These are phyloP conservation scores for Chromis chromis DNA, from an alignment of 2,797 vertebrate species.

Conservation along the genomic window DNA sequence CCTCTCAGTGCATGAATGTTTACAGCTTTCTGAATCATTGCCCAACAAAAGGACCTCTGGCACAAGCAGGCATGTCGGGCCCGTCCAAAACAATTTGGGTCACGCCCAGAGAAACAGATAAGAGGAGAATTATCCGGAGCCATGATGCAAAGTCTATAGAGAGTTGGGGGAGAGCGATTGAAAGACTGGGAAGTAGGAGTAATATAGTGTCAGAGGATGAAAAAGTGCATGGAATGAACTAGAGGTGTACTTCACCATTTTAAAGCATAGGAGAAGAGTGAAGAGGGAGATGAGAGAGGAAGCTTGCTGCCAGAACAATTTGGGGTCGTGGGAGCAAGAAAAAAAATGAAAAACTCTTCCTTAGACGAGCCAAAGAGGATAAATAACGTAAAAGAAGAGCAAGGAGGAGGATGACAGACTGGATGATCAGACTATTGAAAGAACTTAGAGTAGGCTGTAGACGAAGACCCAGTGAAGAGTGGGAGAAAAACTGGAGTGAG, in stretches of 20 bases:
- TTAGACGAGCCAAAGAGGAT: slow-evolving; percentile 20
- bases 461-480: background rate
- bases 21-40: slow-evolving; percentile 50
- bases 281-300: slow-evolving; percentile 18
- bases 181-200: slow-evolving; percentile 8
- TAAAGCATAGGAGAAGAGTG: slow-evolving; percentile 24
- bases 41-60: slow-evolving; percentile 54
- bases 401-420: slow-evolving; percentile 3
- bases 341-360: slow-evolving; percentile 27
- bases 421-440: slow-evolving; percentile 30
- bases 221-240: slow-evolving; percentile 39
- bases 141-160: slow-evolving; percentile 47
- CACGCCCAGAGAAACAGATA: slow-evolving; percentile 40
- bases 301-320: slow-evolving; percentile 23
- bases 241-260: slow-evolving; percentile 18
- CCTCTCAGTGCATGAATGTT: slow-evolving; percentile 30
- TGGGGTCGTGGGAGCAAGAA: slow-evolving; percentile 9
- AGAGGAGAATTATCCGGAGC: slow-evolving; percentile 39
- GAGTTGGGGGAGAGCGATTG: slow-evolving; percentile 12
- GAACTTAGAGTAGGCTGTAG: slow-evolving; percentile 1
- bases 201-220: slow-evolving; percentile 39
- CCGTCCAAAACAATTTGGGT: slow-evolving; percentile 65
- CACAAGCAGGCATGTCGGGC: slow-evolving; percentile 30
- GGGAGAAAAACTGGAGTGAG: background rate
- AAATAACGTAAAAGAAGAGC: slow-evolving; percentile 8